These are phyloP conservation scores for Crematogaster levior DNA, from an alignment of 2,888 invertebrate species.

Conservation along the genomic window DNA sequence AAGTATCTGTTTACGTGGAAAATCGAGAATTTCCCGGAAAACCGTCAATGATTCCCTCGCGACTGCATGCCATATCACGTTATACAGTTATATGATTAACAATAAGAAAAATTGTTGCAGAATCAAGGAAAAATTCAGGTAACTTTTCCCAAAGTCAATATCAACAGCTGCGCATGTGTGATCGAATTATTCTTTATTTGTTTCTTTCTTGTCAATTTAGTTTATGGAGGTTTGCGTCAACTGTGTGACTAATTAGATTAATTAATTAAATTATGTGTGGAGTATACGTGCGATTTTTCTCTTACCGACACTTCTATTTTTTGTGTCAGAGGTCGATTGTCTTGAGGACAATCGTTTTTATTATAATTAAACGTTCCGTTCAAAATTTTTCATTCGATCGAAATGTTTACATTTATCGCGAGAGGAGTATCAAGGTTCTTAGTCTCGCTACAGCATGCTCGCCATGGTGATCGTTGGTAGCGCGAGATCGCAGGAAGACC, in stretches of 20 bases:
- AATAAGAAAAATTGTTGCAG: background rate
- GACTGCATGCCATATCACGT: background rate
- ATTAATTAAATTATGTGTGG: background rate
- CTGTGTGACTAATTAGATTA: background rate
- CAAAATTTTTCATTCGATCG: background rate
- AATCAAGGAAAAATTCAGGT: background rate
- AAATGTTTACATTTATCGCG: background rate
- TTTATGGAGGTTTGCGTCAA: background rate
- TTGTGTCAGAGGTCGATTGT: background rate
- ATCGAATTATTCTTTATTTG: background rate
- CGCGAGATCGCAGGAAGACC: slow-evolving; percentile 70
- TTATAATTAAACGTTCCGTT: background rate
- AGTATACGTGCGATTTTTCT: background rate
- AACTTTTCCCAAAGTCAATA: background rate
- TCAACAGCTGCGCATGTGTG: background rate
- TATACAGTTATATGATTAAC: background rate
- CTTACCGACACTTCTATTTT: background rate
- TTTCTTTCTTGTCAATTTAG: background rate
- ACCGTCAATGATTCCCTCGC: background rate
- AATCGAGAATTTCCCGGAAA: slow-evolving; percentile 7
- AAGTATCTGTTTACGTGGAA: background rate
- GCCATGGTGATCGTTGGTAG: slow-evolving; percentile 47
- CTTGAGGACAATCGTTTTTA: background rate
- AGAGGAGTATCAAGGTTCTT: slow-evolving; percentile 63
- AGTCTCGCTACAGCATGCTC: slow-evolving; percentile 53